A percentile compares a stretch with the other conserved stretches of the same genome.
Evolutionary conservation across 2,797 vertebrate species (phyloP).

Genomic region (Oreonectes daqikongensis): DNA sequence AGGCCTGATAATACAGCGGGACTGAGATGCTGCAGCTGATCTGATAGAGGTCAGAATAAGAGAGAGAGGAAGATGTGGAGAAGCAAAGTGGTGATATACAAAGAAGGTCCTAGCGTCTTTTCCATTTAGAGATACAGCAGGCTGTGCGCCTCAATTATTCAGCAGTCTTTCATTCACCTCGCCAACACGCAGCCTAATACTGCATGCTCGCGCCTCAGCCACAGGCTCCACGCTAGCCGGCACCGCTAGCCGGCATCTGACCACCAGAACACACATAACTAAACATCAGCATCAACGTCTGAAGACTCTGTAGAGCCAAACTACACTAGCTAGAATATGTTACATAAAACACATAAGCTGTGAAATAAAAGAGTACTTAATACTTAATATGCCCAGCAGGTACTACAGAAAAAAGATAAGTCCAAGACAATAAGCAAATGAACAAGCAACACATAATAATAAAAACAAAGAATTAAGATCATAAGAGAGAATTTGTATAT

Average conservation of each 20-base stretch:
- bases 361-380: too few relatives aligned
- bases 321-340: too few relatives aligned
- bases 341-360: too few relatives aligned
- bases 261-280: neutral
- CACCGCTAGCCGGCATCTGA: neutral
- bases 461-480: too few relatives aligned
- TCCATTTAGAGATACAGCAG: conserved; percentile 61
- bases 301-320: neutral
- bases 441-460: too few relatives aligned
- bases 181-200: conserved; percentile 23
- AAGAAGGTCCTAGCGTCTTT: conserved; percentile 59
- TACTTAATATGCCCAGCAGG: too few relatives aligned
- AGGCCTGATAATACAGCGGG: conserved; percentile 54
- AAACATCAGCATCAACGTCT: neutral
- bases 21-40: conserved; percentile 56
- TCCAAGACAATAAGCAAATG: too few relatives aligned
- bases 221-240: conserved; percentile 18
- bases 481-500: too few relatives aligned
- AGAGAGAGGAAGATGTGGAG: conserved; percentile 17
- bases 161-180: conserved; percentile 58
- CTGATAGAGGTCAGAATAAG: conserved; percentile 28
- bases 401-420: too few relatives aligned
- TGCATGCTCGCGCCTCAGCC: conserved; percentile 16
- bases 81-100: conserved; percentile 40
- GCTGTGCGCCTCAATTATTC: conserved; percentile 71